phyloP scores from a whole-genome alignment of 1,140 invertebrate genomes.

The Euwallacea fornicatus region DNA sequence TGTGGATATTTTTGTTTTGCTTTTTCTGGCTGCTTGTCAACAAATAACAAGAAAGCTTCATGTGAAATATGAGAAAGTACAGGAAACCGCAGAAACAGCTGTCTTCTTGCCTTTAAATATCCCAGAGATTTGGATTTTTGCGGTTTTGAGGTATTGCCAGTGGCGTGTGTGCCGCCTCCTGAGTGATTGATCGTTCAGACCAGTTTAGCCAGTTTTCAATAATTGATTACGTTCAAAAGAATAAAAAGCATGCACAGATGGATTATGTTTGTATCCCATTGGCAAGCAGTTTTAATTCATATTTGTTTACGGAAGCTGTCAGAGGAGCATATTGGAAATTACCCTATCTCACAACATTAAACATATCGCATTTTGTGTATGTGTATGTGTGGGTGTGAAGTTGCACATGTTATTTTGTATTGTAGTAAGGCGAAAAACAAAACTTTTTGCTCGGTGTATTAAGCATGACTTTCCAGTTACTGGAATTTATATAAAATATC shows the following conservation, averaged over 20 bases:
- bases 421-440: no score
- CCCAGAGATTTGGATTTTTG: slow-evolving; percentile 12
- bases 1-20: slow-evolving; percentile 12
- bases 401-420: no score
- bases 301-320: slow-evolving; percentile 24
- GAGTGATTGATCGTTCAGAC: background rate
- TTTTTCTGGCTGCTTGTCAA: slow-evolving; percentile 7
- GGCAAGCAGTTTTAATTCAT: slow-evolving; percentile 4
- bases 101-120: slow-evolving; percentile 21
- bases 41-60: slow-evolving; percentile 1
- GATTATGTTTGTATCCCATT: background rate
- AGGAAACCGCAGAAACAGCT: slow-evolving; percentile 23
- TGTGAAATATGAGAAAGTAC: slow-evolving; percentile 23
- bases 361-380: no score
- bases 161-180: background rate
- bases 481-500: no score
- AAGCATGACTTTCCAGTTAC: no score
- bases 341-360: no score
- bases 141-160: background rate
- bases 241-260: background rate
- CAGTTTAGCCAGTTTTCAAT: background rate
- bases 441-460: no score
- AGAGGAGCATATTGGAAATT: background rate
- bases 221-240: background rate
- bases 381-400: no score